Conservation (phyloP, 2,113 vertebrate genomes). For the Tragelaphus scriptus region DNA sequence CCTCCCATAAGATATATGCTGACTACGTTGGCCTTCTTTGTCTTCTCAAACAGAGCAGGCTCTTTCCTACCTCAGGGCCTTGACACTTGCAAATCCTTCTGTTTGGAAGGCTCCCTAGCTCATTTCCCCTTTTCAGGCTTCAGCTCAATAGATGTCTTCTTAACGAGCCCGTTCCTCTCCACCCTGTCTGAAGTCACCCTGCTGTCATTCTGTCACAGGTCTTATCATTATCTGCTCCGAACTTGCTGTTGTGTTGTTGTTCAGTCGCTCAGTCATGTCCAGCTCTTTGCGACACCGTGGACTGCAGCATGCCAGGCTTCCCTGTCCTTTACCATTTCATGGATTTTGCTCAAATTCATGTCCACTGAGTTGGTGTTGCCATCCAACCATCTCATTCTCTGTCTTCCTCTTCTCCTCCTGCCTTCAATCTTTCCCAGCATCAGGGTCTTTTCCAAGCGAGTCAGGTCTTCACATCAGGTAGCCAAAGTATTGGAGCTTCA, state of each 20-base stretch:
- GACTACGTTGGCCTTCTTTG: not conserved
- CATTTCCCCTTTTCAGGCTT: not conserved
- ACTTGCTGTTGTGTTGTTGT: not conserved
- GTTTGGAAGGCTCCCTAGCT: not conserved
- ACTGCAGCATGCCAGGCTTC: not conserved
- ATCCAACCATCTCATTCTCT: not conserved
- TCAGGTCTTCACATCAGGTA: not conserved
- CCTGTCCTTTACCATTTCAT: not conserved
- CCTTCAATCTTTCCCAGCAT: not conserved
- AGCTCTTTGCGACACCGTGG: not conserved
- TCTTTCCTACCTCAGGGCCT: not conserved
- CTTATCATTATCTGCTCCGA: not conserved
- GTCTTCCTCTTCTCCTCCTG: not conserved
- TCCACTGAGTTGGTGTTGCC: not conserved
- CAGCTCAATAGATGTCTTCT: not conserved
- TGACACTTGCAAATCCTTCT: not conserved
- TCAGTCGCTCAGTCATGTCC: not conserved
- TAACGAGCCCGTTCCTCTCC: not conserved
- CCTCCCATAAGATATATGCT: not conserved
- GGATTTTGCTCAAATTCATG: not conserved
- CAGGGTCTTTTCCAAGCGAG: not conserved
- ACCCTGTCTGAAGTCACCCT: not conserved
- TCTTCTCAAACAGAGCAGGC: not conserved
- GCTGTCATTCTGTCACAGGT: too few species aligned
- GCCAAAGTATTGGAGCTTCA: not conserved